phyloP scores from a whole-genome alignment of 2,888 invertebrate genomes.

The Homarus gammarus region DNA sequence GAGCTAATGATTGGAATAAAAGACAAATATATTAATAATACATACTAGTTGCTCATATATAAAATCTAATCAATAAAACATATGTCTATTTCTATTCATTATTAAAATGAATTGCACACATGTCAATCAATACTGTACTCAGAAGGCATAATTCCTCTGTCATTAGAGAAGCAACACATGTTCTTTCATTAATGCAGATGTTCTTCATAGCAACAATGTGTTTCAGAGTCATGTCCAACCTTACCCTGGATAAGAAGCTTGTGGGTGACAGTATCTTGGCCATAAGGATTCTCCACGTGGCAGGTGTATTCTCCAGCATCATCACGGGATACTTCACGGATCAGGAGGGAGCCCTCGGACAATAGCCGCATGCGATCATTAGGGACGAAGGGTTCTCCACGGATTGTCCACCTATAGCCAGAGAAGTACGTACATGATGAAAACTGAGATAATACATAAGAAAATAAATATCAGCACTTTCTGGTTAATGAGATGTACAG shows the following conservation, averaged over 20 bases:
- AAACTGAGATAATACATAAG: too few species aligned
- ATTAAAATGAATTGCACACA: too few species aligned
- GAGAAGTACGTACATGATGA: neutral
- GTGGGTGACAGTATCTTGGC: slow-evolving; percentile 94
- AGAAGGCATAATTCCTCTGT: too few species aligned
- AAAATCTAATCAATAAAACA: too few species aligned
- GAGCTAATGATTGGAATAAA: slow-evolving; percentile 81
- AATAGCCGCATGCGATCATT: slow-evolving; percentile 91
- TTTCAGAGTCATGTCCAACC: too few species aligned
- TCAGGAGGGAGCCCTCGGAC: slow-evolving; percentile 76
- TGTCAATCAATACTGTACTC: too few species aligned
- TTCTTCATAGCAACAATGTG: too few species aligned
- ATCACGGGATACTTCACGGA: slow-evolving; percentile 72
- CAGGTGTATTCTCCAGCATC: slow-evolving; percentile 90
- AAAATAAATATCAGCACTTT: too few species aligned
- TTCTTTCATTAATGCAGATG: too few species aligned
- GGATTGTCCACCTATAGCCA: slow-evolving; percentile 82
- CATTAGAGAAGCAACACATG: too few species aligned
- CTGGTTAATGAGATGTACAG: too few species aligned
- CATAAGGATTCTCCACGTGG: slow-evolving; percentile 94
- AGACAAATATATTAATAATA: neutral
- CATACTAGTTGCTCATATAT: neutral
- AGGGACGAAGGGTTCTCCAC: slow-evolving; percentile 86
- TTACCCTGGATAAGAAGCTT: slow-evolving; percentile 90
- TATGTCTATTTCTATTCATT: too few species aligned